These are phyloP conservation scores for Platyrinchus mystaceus DNA, from an alignment of 2,797 vertebrate species.

Conservation along the genomic window DNA sequence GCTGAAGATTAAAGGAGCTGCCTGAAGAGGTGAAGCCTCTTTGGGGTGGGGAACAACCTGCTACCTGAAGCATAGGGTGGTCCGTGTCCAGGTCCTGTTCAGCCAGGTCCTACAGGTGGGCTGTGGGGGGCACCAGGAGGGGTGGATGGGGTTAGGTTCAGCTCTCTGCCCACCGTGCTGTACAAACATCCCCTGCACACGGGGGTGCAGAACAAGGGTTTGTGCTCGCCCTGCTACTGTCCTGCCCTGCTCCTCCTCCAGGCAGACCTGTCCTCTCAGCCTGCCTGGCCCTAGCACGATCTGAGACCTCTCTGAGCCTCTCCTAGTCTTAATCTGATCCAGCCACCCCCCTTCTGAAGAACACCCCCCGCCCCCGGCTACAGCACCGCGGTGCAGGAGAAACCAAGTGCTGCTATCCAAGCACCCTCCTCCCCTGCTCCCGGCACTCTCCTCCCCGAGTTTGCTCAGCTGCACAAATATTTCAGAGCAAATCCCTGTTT, in stretches of 20 bases:
- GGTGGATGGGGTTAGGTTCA: not conserved
- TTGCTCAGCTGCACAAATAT: not conserved
- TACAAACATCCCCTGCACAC: rapidly evolving
- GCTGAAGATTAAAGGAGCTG: not conserved
- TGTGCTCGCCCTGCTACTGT: not conserved
- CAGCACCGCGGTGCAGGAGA: rapidly evolving
- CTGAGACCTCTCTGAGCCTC: too few species aligned
- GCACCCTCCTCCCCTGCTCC: not conserved
- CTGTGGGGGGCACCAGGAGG: not conserved
- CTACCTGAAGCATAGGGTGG: too few species aligned
- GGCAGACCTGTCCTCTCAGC: not conserved
- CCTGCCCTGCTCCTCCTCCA: not conserved
- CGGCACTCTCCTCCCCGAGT: rapidly evolving
- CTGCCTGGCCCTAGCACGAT: not conserved
- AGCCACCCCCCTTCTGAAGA: not conserved
- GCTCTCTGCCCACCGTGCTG: not conserved
- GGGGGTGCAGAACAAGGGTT: not conserved
- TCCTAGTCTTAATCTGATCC: not conserved
- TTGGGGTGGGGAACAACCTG: not conserved
- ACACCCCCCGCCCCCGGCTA: not conserved
- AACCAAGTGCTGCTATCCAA: rapidly evolving
- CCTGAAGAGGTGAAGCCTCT: not conserved
- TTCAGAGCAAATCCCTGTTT: not conserved
- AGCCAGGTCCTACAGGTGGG: not conserved
- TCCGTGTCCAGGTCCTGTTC: not conserved